A percentile compares a stretch with the other conserved stretches of the same genome.
Conservation (phyloP, 2,888 invertebrate species). For the Theretra japonica region DNA sequence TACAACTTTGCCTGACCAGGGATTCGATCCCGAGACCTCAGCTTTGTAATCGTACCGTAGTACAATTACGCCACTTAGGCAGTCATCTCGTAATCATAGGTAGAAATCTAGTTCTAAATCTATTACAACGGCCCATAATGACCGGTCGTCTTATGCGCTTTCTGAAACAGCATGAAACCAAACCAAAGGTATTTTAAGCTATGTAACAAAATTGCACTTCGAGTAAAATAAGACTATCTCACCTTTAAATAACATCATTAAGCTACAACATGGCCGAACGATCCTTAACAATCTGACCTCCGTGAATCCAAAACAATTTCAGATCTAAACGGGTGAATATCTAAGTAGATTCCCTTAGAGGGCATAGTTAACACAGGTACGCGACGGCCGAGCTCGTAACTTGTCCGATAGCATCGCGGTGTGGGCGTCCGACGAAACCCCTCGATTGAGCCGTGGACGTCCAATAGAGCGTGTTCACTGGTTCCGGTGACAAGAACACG, state of each 20-base stretch:
- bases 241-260: not conserved
- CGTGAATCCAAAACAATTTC: not conserved
- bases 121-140: no score
- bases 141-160: no score
- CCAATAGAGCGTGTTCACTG: constrained; percentile 39
- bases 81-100: no score
- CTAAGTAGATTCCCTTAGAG: constrained; percentile 31
- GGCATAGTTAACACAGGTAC: constrained; percentile 40
- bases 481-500: constrained; percentile 57
- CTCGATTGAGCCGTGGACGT: constrained; percentile 28
- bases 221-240: no score
- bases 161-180: no score
- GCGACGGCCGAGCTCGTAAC: constrained; percentile 55
- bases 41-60: no score
- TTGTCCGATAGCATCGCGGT: constrained; percentile 50
- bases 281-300: not conserved
- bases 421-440: constrained; percentile 30
- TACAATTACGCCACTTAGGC: no score
- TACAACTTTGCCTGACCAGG: no score
- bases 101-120: no score
- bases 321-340: not conserved
- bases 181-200: no score
- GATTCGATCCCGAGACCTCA: no score
- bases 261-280: not conserved
- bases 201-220: no score